Evolutionary conservation across 1,140 invertebrate species (phyloP), one percentile per base, ranked within the genome.

Genomic region (Aporrectodea caliginosa): DNA sequence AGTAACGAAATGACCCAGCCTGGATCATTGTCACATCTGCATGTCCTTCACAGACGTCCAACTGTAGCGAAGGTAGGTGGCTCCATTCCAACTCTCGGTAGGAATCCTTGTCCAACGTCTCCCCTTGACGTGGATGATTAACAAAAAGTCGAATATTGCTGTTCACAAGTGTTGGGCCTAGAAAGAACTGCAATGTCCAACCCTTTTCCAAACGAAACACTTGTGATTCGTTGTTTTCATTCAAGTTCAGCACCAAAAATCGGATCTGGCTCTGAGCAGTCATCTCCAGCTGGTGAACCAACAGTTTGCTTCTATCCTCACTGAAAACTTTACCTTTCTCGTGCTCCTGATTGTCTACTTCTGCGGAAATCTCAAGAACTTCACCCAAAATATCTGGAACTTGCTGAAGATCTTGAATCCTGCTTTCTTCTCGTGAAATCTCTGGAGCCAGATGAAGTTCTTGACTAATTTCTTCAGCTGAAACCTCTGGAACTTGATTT

Each of bases 81-180:
- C 85, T 83, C 90, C 90, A 91, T 69, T 83, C 58, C 0, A 91
- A 81, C 72, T 87, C 84, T 34, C 85, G 84, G 84, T 90, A 91
- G 16, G 81, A 83, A 22, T 82, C 83, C 68, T 88, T 81, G 82
- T 90, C 91, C 1, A 82, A 69, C 2, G 82, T 82, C 0, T 81
- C 79, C 27, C 79, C 78, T 72, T 91, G 87, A 30, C 88, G 85
- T 16, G 94, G 94, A 88, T 95, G 93, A 87, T 97, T 97, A 70
- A 92, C 93, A 84, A 93, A 95, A 35, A 97, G 85, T 77, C 91
- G 90, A 6, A 96, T 92, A 82, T 91, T 91, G 32, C 91, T 90
- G 0, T 94, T 94, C 84, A 95, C 91, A 35, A 97, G 89, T 16
- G 93, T 93, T n/a, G 94, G 92, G 29, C 94, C 95, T 1, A 95